Base-by-base conservation (phyloP, 2,888 invertebrate genomes). In the Blastobasis lacticolella region DNA sequence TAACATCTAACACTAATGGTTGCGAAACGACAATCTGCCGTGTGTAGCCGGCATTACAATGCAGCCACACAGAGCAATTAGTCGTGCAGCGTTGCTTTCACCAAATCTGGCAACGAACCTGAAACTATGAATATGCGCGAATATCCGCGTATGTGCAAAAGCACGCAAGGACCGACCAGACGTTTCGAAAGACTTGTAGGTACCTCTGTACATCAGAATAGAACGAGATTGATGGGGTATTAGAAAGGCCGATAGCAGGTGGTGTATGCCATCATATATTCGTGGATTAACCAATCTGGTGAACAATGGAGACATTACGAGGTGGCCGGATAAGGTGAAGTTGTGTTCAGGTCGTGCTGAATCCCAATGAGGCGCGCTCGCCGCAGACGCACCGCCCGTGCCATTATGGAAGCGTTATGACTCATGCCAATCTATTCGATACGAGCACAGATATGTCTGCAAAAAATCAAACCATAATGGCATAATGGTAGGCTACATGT, bases 261-360 rank as follows among this genome's bases (percentile, higher is more conserved):
- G 61, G 58, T 60, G 57, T 53, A 54, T 51, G 56, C 52, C 60
- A 61, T 58, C 61, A 69, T 67, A 67, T 67, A 70, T 71, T 73
- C 61, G 62, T 62, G 69, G 69, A 75, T 79, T 73, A 77, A 67
- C 75, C 73, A 76, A 76, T 71, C 67, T 62, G 66, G 75, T 73
- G 69, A 78, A 86, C 87, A 88, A 87, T 86, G 73, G 81, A 80
- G 73, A 84, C 84, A 84, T 86, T 84, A 84, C 70, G 66, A 73
- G 68, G 68, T 74, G 65, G 62, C 78, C 85, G 75, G 72, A 82
- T 83, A 87, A 76, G 85, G 87, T 65, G 67, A 74, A 71, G 78
- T 78, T 79, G 74, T 71, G 75, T 68, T 70, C 68, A 71, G 63
- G 71, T 75, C 73, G 78, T 75, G 74, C 75, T 80, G 84, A 82